Evolutionary conservation across 92 coral and sea anemone genomes (phyloP).

Genomic region (Paramuricea clavata): DNA sequence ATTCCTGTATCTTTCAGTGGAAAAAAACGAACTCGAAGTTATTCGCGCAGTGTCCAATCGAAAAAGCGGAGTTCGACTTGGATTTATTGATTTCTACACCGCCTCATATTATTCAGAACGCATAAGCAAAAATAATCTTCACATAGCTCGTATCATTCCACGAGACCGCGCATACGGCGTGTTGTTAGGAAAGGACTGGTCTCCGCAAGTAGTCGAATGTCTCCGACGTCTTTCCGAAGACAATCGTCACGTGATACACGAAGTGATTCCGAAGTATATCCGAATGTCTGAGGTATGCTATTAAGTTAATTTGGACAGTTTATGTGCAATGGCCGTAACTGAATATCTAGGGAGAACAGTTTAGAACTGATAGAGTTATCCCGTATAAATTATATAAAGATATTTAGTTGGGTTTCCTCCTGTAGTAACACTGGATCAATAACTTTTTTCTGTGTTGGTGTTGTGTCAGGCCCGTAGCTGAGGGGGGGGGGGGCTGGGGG

Average conservation of each 20-base stretch:
- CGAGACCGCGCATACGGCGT: conserved; percentile 77
- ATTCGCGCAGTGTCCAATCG: conserved; percentile 73
- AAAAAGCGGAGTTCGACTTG: conserved; percentile 75
- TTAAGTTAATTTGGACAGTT: no score
- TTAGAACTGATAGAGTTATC: no score
- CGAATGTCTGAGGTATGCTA: conserved; percentile 70
- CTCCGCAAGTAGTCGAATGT: conserved; percentile 60
- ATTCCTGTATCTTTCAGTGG: neutral
- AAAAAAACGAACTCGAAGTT: conserved; percentile 35
- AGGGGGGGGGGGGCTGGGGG: no score
- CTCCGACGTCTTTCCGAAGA: conserved; percentile 61
- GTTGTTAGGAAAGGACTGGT: conserved; percentile 74
- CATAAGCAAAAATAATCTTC: conserved; percentile 69
- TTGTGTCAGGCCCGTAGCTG: no score
- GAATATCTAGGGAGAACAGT: no score
- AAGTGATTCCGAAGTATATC: conserved; percentile 72
- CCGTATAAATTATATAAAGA: no score
- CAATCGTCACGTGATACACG: conserved; percentile 74
- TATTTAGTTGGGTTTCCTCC: no score
- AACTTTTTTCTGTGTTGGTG: no score
- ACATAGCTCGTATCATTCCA: conserved; percentile 74
- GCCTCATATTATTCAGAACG: conserved; percentile 70
- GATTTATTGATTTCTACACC: conserved; percentile 84
- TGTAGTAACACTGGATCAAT: no score
- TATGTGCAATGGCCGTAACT: no score